Conservation (phyloP, 2,888 invertebrate genomes). For the Drosophila greeni region DNA sequence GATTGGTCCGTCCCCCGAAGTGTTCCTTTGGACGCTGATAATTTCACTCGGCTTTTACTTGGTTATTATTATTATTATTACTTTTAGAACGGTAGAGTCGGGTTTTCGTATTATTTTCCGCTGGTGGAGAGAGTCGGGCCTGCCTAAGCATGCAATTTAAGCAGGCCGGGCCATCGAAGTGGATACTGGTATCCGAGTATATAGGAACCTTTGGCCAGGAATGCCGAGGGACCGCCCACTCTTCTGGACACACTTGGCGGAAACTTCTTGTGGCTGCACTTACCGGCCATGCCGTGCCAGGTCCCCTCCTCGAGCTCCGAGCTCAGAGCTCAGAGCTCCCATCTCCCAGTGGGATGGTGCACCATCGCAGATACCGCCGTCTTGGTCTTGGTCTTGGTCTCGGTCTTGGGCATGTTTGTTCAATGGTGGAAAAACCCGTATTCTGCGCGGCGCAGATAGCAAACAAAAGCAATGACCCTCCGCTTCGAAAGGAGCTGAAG, state of each 20-base stretch:
- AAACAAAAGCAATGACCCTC: constrained; percentile 43
- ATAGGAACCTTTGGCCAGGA: constrained; percentile 42
- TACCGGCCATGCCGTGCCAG: constrained; percentile 21
- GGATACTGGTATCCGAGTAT: constrained; percentile 30
- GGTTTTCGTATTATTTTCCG: constrained; percentile 18
- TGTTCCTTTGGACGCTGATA: constrained; percentile 23
- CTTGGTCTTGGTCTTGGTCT: constrained; percentile 16
- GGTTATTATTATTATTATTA: constrained; percentile 45
- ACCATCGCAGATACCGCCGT: constrained; percentile 60
- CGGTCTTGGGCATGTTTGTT: constrained; percentile 49
- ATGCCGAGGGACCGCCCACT: constrained; percentile 64
- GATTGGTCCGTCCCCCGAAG: constrained; percentile 30
- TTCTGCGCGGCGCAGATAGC: constrained; percentile 42
- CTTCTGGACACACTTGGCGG: constrained; percentile 58
- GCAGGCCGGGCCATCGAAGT: constrained; percentile 24
- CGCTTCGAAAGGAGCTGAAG: constrained; percentile 38
- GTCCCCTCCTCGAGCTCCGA: not conserved
- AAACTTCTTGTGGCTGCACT: constrained; percentile 52
- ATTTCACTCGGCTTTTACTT: constrained; percentile 36
- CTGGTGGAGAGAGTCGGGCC: constrained; percentile 36
- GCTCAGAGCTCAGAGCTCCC: not conserved
- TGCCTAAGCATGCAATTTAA: constrained; percentile 40
- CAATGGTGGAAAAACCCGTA: constrained; percentile 62
- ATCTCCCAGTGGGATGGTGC: constrained; percentile 22
- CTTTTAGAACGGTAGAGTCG: constrained; percentile 42